Base-by-base conservation (phyloP, 2,888 invertebrate species). In the Furcula furcula region DNA sequence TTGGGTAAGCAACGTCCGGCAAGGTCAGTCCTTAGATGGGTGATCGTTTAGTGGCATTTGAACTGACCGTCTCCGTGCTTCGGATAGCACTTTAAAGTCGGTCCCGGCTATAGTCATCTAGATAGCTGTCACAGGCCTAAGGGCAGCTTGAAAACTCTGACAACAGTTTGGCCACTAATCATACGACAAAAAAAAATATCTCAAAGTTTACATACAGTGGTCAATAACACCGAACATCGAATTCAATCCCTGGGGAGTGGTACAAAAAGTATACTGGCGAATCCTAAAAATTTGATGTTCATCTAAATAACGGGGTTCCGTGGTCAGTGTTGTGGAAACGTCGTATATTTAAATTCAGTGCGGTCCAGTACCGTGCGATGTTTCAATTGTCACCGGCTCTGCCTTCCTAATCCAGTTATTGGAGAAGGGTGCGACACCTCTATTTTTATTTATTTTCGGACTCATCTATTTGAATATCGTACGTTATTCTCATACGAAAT, bases 331-430 rank as follows among this genome's bases (percentile, higher is more conserved):
- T 52, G 68, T 57, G 68, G 65, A 76, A 77, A 67, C 65, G 59
- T 66, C 67, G 66, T 76, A 73, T 80, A 83, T 88, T 86, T 85
- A 83, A 85, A 87, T 86, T 85, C 76, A 62, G 67, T 64, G 56
- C 70, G 69, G 73, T 76, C 77, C 77, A 62, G 58, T 56, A 55
- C 61, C 46, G 56, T 50, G 57, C 51, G 75, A 73, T 69, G 75
- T 87, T 85, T 86, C 87, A 87, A 86, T 86, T 81, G 82, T 77
- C 77, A 73, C 68, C 47, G 44, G 42, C 51, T 63, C 58, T 61
- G 55, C 76, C 71, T 66, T 67, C 70, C 63, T 86, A 86, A 86
- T 86, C 83, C 73, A 62, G 72, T 83, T 83, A 82, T 68, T 61
- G 70, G 69, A 71, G 63, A 61, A 71, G 78, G 77, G 77, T 79